phyloP scores from a whole-genome alignment of 1,140 invertebrate species.

The Neelides sp. region DNA sequence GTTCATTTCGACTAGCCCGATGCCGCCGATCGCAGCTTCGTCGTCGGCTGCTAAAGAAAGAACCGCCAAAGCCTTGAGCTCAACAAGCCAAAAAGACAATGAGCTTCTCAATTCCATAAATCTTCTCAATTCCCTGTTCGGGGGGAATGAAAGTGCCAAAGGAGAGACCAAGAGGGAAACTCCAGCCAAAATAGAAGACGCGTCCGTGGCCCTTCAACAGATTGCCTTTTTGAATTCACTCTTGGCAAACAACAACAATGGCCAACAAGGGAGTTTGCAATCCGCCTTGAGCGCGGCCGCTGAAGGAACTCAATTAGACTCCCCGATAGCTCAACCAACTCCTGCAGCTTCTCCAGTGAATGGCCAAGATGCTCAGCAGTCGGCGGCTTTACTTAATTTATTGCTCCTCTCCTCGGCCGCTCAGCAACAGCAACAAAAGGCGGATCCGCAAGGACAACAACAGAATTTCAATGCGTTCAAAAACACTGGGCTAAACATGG shows the following conservation, averaged over 20 bases:
- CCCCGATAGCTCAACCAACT: not conserved
- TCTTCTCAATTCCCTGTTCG: too few species aligned
- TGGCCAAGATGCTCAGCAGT: not conserved
- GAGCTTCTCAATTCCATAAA: too few species aligned
- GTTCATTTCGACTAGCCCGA: too few species aligned
- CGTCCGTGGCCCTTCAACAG: constrained; percentile 5
- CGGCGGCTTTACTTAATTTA: constrained; percentile 14
- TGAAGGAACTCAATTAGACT: constrained; percentile 6
- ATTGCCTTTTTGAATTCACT: constrained; percentile 7
- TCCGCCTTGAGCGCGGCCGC: constrained; percentile 12
- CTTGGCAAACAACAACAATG: not conserved
- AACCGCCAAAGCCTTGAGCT: too few species aligned
- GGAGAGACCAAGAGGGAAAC: not conserved
- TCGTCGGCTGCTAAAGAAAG: too few species aligned
- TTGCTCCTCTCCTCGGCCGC: constrained; percentile 3
- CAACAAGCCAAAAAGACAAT: too few species aligned
- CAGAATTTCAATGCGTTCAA: constrained; percentile 15
- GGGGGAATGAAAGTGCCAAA: too few species aligned
- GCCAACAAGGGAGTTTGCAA: too few species aligned
- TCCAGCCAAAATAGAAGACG: not conserved
- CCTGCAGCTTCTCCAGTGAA: not conserved
- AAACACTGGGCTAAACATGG: constrained; percentile 9
- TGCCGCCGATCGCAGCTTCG: too few species aligned
- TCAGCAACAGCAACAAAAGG: not conserved
- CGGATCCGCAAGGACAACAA: constrained; percentile 3